Percentiles rank a stretch among this genome's conserved stretches.
Evolutionary conservation across 2,797 vertebrate genomes (phyloP).

Genomic region (Malurus splendens): DNA sequence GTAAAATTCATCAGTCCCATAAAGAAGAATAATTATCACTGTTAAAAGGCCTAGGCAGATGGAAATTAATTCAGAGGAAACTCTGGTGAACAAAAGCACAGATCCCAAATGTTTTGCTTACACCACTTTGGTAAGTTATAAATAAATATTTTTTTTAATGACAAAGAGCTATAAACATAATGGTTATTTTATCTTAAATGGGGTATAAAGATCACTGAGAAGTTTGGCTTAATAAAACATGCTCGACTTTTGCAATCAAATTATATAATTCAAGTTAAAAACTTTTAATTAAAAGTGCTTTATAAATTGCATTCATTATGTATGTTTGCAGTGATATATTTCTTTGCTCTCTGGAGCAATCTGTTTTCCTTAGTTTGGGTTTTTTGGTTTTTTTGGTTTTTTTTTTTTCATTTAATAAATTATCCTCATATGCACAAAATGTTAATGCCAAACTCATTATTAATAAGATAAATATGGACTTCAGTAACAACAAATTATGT

Average conservation of each 20-base stretch:
- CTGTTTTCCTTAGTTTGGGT: slow-evolving; percentile 20
- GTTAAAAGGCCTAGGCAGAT: neutral
- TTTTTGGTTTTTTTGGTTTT: slow-evolving; percentile 18
- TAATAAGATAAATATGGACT: slow-evolving; percentile 53
- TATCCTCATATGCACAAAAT: slow-evolving; percentile 51
- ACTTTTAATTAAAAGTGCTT: slow-evolving; percentile 50
- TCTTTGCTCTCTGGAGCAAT: slow-evolving; percentile 42
- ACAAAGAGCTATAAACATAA: slow-evolving; percentile 6
- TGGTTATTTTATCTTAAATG: neutral
- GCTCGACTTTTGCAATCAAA: neutral
- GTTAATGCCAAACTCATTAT: slow-evolving; percentile 25
- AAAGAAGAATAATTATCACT: neutral
- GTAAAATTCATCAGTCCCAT: slow-evolving; percentile 6
- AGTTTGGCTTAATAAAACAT: neutral
- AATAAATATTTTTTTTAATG: slow-evolving; percentile 36
- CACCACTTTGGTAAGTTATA: neutral
- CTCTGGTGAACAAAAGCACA: neutral
- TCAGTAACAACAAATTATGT: slow-evolving; percentile 34
- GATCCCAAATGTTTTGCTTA: neutral
- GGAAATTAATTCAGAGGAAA: slow-evolving; percentile 25
- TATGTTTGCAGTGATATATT: slow-evolving; percentile 50
- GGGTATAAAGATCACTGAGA: neutral
- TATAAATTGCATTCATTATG: slow-evolving; percentile 55
- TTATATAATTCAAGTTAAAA: slow-evolving; percentile 9
- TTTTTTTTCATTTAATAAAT: slow-evolving; percentile 30